Base-by-base conservation (phyloP, 2,797 vertebrate species). In the Brachyalestes nurse region DNA sequence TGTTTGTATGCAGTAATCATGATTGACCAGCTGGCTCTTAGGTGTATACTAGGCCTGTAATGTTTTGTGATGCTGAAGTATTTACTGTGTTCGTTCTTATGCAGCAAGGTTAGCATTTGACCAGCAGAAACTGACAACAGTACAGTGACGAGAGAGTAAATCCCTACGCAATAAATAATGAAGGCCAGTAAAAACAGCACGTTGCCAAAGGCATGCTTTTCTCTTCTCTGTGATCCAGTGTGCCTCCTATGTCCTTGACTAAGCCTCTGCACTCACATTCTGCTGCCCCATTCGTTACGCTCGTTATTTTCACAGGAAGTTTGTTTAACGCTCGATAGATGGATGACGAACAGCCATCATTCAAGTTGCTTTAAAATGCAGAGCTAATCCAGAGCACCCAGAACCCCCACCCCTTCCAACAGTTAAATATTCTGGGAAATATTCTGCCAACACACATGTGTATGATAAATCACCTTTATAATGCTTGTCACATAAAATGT, bases 401-500 rank as follows among this genome's bases (percentile, higher is more conserved):
- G 21, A 77, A 47, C 21, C 75, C 61, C 53, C 47, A 12, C n/a
- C 38, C 38, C 82, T 60, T 72, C 67, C 77, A 72, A 79, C 55
- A 82, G 74, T 87, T 88, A 84, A 90, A 93, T 88, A 91, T 91
- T 91, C 89, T 87, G 89, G 90, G 90, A 92, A 89, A 90, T 85
- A 85, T 88, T 90, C 86, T 82, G 83, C 84, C 84, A 79, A 91
- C 91, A 91, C 93, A 93, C 90, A 92, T 93, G 93, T 86, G 78
- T 85, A 85, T 88, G 62, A 93, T 94, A 93, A 93, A 95, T 93
- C 92, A 91, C 87, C 90, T 93, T 94, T 92, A 93, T 91, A 92
- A 92, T 93, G 92, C 92, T 93, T 93, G 93, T 94, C 93, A 93
- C 89, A 91, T 93, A 92, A 93, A 94, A 92, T 90, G 92, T 93